A percentile compares a stretch with the other conserved stretches of the same genome.
Evolutionary conservation across 1,140 invertebrate species (phyloP).

Genomic region (Megalonaias nervosa): DNA sequence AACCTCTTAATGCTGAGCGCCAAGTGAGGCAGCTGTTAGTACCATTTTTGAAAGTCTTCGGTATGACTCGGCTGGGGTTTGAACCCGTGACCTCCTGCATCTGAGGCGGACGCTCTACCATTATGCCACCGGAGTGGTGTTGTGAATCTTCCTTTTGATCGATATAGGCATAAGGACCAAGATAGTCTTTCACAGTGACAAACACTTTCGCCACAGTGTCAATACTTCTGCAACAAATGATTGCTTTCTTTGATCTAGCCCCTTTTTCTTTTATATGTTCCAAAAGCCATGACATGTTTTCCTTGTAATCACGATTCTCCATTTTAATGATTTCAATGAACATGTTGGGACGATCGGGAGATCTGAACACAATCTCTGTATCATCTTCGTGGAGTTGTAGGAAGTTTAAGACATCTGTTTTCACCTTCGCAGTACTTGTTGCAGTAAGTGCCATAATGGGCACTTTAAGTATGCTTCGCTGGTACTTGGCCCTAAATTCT

Average conservation of each 20-base stretch:
- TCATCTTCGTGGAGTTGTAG: constrained; percentile 5
- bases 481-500: constrained; percentile 23
- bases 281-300: no score
- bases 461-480: constrained; percentile 2
- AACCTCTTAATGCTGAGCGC: no score
- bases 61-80: no score
- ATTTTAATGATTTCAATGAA: constrained; percentile 5
- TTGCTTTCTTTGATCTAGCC: background rate
- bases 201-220: constrained; percentile 15
- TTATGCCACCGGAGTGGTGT: no score
- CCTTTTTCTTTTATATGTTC: no score
- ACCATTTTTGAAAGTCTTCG: background rate
- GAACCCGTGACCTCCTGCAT: no score
- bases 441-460: constrained; percentile 23
- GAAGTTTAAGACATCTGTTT: constrained; percentile 14
- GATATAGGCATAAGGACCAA: background rate
- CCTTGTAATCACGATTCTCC: constrained; percentile 6
- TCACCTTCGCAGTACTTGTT: constrained; percentile 10
- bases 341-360: constrained; percentile 14
- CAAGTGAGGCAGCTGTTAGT: background rate
- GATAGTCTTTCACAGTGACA: background rate
- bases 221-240: constrained; percentile 14
- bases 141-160: no score
- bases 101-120: no score
- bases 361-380: constrained; percentile 3